Evolutionary conservation across 2,888 invertebrate genomes (phyloP).

Genomic region (Zonitis immaculata): DNA sequence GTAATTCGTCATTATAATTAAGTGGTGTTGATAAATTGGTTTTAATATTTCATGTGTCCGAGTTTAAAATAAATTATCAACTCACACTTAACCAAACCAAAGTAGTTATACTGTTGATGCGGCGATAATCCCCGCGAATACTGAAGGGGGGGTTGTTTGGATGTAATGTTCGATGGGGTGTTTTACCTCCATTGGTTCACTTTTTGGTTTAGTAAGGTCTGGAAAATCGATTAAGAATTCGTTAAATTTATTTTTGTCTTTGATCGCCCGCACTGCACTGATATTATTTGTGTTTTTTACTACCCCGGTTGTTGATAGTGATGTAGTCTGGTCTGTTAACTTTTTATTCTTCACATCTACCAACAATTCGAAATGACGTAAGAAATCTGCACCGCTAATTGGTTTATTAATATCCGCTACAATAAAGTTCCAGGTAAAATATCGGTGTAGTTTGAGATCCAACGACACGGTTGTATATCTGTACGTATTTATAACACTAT

Average conservation of each 20-base stretch:
- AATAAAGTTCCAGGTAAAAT: slow-evolving; percentile 1
- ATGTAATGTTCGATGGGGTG: slow-evolving; percentile 26
- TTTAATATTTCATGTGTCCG: no score
- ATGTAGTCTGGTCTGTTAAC: neutral
- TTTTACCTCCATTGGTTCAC: neutral
- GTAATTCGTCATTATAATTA: no score
- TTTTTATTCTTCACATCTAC: neutral
- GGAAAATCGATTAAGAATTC: slow-evolving; percentile 5
- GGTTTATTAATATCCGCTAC: slow-evolving; percentile 3
- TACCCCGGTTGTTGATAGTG: neutral
- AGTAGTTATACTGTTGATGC: no score
- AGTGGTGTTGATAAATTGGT: no score
- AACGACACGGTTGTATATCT: neutral
- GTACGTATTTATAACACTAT: slow-evolving; percentile 1
- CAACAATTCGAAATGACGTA: neutral
- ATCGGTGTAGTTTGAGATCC: neutral
- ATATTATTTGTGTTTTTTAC: neutral
- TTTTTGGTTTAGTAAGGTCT: slow-evolving; percentile 1
- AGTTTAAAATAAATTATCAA: no score
- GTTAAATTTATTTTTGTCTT: neutral
- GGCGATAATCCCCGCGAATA: slow-evolving; percentile 25
- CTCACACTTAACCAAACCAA: no score
- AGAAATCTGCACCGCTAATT: slow-evolving; percentile 9
- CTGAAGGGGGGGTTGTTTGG: slow-evolving; percentile 35
- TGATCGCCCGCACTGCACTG: neutral